These are phyloP conservation scores for Equus przewalskii DNA, from an alignment of 2,113 vertebrate species.

Conservation along the genomic window DNA sequence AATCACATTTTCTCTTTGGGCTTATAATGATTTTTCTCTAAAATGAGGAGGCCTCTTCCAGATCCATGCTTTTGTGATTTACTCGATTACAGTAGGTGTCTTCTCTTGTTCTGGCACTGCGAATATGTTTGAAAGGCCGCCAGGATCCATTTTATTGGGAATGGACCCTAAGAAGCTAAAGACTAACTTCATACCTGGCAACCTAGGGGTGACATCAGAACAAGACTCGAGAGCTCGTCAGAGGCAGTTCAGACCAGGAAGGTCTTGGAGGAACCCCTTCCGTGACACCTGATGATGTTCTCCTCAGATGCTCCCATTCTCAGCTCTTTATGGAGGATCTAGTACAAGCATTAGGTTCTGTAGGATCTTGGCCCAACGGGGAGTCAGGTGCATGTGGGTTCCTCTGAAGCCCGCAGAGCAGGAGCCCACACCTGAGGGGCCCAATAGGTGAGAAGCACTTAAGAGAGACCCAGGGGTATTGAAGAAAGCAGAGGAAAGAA, in stretches of 20 bases:
- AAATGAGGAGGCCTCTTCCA: background rate
- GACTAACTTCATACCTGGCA: background rate
- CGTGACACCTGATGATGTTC: background rate
- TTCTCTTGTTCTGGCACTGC: background rate
- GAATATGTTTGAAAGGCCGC: background rate
- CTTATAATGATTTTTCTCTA: background rate
- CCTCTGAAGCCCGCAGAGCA: background rate
- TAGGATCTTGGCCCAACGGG: accelerated
- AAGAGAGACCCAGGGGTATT: too few relatives aligned
- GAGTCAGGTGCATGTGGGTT: accelerated
- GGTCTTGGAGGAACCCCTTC: accelerated
- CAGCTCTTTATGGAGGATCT: accelerated
- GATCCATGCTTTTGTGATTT: background rate
- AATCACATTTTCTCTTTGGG: accelerated
- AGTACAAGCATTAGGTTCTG: background rate
- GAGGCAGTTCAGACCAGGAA: accelerated
- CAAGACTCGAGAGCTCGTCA: accelerated
- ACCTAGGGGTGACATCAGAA: accelerated
- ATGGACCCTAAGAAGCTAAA: background rate
- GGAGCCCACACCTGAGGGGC: accelerated
- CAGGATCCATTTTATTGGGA: background rate
- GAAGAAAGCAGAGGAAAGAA: background rate
- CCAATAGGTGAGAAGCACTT: accelerated
- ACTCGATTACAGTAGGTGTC: background rate
- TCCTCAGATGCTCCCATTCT: too few relatives aligned